Base-by-base conservation (phyloP, 2,888 invertebrate genomes). In the Ormyrus nitidulus region DNA sequence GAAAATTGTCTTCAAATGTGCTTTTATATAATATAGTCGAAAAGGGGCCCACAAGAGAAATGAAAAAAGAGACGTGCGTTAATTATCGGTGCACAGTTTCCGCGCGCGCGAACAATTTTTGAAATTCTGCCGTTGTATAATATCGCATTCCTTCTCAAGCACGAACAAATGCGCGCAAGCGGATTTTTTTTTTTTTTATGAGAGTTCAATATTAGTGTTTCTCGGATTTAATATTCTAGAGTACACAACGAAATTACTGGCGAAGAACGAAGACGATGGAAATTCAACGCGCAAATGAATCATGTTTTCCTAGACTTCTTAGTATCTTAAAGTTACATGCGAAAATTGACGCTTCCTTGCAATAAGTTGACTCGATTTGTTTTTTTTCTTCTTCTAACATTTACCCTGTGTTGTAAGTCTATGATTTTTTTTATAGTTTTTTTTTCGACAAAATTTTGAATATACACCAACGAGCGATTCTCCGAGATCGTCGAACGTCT, bases 381-480 rank as follows among this genome's bases (percentile, higher is more conserved):
- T 51, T 19, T 49, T 6, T 51, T 62, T 79, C 19, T 62, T 64
- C 49, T 61, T 64, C 71, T 69, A 73, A 70, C 65, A 44, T 70
- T 74, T 81, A 81, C 80, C 80, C 80, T 81, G 80, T 81, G 44
- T 48, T 13, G 10, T 70, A 77, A 81, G 73, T 70, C 73, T 81
- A 76, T 69, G 1, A 19, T 19, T 19, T 19, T 19, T 19, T 19
- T 19, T 2, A 19, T 1, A 19, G 1, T 19, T 62, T 53, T 65
- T 69, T n/a, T 44, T 64, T 68, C 10, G 48, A 72, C 19, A 66
- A 49, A 73, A 78, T 74, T 81, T 69, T 51, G 54, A 59, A 66
- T 54, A 5, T 48, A 19, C 19, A 19, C 19, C 19, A 19, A 73
- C 72, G 73, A 77, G 73, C 51, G 19, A 80, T 77, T 77, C 76